A percentile compares a stretch with the other conserved stretches of the same genome.
Evolutionary conservation across 2,113 vertebrate genomes (phyloP).

Genomic region (Serilophus lunatus): DNA sequence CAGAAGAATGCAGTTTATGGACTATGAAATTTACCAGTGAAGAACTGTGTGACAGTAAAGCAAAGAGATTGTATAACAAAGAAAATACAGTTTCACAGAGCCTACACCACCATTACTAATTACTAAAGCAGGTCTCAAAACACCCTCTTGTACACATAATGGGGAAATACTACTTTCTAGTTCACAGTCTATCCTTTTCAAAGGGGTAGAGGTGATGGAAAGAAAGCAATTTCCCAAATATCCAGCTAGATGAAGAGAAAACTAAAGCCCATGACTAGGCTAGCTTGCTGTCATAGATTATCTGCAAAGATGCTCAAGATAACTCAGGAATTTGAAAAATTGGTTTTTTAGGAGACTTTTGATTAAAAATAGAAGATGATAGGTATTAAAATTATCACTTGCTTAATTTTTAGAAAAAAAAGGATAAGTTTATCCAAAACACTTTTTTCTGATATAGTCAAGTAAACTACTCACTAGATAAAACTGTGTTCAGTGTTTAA

Average conservation of each 20-base stretch:
- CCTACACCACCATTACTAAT: background rate
- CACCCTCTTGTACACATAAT: background rate
- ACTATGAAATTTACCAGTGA: background rate
- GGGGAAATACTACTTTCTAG: background rate
- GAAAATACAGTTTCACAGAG: background rate
- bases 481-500: background rate
- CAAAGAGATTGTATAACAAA: background rate
- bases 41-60: background rate
- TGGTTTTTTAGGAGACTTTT: background rate
- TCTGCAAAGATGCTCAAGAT: background rate
- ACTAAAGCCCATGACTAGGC: background rate
- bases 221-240: background rate
- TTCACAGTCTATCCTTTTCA: background rate
- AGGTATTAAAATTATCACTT: background rate
- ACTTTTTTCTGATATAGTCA: background rate
- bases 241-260: background rate
- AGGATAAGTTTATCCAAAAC: background rate
- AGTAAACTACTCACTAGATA: background rate
- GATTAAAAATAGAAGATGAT: background rate
- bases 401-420: background rate
- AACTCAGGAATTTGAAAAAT: background rate
- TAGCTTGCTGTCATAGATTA: background rate
- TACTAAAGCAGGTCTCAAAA: background rate
- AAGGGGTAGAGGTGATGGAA: background rate
- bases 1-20: background rate